These are phyloP conservation scores for Drosophila orena DNA, from an alignment of 1,140 invertebrate species.

Conservation along the genomic window DNA sequence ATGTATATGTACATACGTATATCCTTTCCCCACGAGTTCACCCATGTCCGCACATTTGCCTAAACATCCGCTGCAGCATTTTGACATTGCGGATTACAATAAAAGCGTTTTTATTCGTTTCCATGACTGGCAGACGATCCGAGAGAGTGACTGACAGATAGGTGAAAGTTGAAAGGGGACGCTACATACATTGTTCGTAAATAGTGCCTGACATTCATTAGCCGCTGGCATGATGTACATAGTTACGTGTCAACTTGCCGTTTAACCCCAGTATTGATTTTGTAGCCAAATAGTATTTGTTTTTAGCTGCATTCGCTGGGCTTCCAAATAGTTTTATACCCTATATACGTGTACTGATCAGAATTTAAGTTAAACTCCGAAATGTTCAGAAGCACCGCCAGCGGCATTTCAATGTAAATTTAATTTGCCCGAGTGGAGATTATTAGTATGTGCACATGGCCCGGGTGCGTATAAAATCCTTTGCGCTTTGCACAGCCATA, in stretches of 20 bases:
- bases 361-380: neutral
- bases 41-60: slow-evolving; percentile 35
- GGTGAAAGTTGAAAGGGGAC: slow-evolving; percentile 1
- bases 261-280: slow-evolving; percentile 73
- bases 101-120: slow-evolving; percentile 79
- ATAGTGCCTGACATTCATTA: slow-evolving; percentile 69
- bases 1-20: too few relatives aligned
- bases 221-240: slow-evolving; percentile 57
- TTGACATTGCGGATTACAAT: slow-evolving; percentile 79
- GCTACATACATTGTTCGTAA: slow-evolving; percentile 1
- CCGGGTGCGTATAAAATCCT: slow-evolving; percentile 59
- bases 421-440: slow-evolving; percentile 72
- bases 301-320: neutral
- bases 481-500: slow-evolving; percentile 64
- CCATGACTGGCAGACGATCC: slow-evolving; percentile 50
- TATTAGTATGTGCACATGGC: slow-evolving; percentile 78
- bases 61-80: slow-evolving; percentile 72
- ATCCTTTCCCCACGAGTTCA: neutral
- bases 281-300: slow-evolving; percentile 29
- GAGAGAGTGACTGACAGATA: slow-evolving; percentile 22
- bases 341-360: neutral
- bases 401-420: slow-evolving; percentile 51
- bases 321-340: slow-evolving; percentile 4
- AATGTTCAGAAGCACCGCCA: neutral
- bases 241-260: slow-evolving; percentile 71